phyloP scores from a whole-genome alignment of 2,113 vertebrate species.

The Brachyhypopomus gauderio region DNA sequence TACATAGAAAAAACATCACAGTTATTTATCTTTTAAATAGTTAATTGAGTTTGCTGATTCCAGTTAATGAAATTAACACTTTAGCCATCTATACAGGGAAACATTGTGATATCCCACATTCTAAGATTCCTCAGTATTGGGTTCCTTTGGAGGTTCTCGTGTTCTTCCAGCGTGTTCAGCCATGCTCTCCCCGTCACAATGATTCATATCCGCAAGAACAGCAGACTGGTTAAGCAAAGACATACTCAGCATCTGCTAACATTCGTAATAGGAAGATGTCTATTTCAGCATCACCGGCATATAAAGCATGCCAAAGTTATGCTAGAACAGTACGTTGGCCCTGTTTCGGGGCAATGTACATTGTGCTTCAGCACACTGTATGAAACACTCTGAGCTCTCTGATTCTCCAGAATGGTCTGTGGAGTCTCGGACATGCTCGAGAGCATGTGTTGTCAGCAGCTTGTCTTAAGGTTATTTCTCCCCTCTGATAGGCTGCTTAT shows the following conservation, averaged over 20 bases:
- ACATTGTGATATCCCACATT: not conserved
- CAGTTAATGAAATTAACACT: conserved; percentile 2
- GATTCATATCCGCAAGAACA: conserved; percentile 39
- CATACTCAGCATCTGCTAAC: conserved; percentile 32
- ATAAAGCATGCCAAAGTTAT: conserved; percentile 37
- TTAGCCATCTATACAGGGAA: not conserved
- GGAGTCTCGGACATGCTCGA: conserved; percentile 39
- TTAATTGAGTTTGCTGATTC: not conserved
- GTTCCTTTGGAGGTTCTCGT: conserved; percentile 12
- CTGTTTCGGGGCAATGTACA: conserved; percentile 19
- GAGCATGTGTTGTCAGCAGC: conserved; percentile 50
- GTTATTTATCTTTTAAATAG: not conserved
- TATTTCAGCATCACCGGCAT: conserved; percentile 34
- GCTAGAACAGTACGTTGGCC: conserved; percentile 36
- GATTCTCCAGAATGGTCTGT: conserved; percentile 43
- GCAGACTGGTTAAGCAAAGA: conserved; percentile 30
- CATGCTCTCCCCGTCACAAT: not conserved
- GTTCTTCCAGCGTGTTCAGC: conserved; percentile 21
- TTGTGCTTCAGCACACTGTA: not conserved
- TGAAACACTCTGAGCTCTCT: conserved; percentile 12
- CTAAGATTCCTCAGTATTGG: conserved; percentile 19
- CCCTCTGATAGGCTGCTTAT: conserved; percentile 47
- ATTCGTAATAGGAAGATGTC: conserved; percentile 36
- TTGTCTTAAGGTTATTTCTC: conserved; percentile 53
- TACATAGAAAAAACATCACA: not conserved